Evolutionary conservation across 1,140 invertebrate genomes (phyloP).

Genomic region (Eriosoma lanigerum): DNA sequence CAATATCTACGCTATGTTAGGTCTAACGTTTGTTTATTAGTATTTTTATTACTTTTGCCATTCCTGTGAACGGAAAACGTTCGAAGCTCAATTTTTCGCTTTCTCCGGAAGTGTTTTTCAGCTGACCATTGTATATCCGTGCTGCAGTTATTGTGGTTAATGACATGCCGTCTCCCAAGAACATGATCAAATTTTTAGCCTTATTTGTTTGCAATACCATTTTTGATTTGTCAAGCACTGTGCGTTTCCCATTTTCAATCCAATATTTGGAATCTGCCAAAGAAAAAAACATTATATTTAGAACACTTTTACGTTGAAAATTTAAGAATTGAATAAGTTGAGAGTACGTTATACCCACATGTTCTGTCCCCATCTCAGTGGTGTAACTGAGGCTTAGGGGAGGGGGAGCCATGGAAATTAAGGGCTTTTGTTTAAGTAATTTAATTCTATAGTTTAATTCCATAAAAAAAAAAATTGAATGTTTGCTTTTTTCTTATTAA

Average conservation of each 20-base stretch:
- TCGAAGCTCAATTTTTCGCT: conserved; percentile 72
- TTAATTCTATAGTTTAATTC: no score
- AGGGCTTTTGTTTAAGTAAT: no score
- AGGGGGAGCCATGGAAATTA: no score
- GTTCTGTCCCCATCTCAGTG: no score
- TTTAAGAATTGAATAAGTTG: no score
- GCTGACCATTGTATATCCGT: conserved; percentile 68
- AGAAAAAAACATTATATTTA: no score
- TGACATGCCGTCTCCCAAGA: conserved; percentile 78
- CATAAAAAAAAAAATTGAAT: no score
- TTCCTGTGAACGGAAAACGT: conserved; percentile 71
- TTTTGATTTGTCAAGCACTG: conserved; percentile 43
- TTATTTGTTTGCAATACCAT: conserved; percentile 53
- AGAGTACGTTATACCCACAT: no score
- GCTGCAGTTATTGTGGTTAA: conserved; percentile 70
- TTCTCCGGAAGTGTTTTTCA: conserved; percentile 63
- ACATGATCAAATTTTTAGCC: conserved; percentile 73
- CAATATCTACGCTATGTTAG: no score
- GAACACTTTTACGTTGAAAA: no score
- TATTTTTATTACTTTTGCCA: conserved; percentile 67
- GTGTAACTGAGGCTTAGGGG: no score
- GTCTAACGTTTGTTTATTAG: neutral
- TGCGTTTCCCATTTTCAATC: conserved; percentile 52
- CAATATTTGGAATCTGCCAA: conserved; percentile 53
- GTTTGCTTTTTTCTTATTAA: no score